A percentile compares a stretch with the other conserved stretches of the same genome.
Conservation (phyloP, 2,797 vertebrate species). For the Anas acuta region DNA sequence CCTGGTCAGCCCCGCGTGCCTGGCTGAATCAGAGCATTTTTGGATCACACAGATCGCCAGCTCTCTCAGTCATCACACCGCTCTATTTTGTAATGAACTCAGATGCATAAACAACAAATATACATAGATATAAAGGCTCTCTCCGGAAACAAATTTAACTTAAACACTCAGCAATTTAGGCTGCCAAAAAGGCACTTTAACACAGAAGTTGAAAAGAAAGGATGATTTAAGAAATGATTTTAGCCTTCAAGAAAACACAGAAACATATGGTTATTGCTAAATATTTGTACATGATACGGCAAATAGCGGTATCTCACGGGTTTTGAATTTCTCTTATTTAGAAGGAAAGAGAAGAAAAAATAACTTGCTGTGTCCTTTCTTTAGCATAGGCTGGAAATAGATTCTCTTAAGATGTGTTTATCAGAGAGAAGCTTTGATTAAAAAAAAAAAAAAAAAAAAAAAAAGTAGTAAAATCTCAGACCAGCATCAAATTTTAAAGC, state of each 20-base stretch:
- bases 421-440: not conserved
- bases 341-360: not conserved
- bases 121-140: not conserved
- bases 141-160: not conserved
- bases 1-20: not conserved
- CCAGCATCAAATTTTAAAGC: not conserved
- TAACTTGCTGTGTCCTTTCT: not conserved
- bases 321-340: not conserved
- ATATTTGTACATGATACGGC: conserved; percentile 6
- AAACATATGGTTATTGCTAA: conserved; percentile 40
- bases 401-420: not conserved
- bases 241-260: not conserved
- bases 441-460: not conserved
- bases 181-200: conserved; percentile 26
- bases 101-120: not conserved
- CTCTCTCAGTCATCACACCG: not conserved
- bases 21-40: not conserved
- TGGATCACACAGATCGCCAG: not conserved
- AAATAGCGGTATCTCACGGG: not conserved
- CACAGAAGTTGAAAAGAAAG: not conserved
- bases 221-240: conserved; percentile 13
- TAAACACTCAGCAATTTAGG: not conserved
- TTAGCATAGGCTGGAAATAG: not conserved
- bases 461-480: not conserved
- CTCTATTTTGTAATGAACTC: not conserved